Conservation (phyloP, 2,888 invertebrate species). For the Zonitis immaculata region DNA sequence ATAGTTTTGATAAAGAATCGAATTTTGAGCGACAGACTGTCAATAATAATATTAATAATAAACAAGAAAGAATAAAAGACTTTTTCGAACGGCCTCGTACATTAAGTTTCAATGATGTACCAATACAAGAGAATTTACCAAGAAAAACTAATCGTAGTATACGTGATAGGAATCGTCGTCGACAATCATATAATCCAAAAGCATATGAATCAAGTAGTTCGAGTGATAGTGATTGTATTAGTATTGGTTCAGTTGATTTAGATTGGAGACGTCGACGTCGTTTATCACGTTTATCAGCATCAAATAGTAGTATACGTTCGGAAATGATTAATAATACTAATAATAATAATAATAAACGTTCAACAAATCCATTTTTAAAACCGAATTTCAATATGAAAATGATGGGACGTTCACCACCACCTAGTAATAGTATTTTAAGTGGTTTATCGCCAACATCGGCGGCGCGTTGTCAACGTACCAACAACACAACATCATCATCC, state of each 20-base stretch:
- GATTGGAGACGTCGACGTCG: constrained; percentile 46
- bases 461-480: constrained; percentile 40
- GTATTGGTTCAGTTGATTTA: constrained; percentile 47
- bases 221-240: constrained; percentile 51
- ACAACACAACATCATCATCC: constrained; percentile 37
- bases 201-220: constrained; percentile 54
- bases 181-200: constrained; percentile 57
- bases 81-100: constrained; percentile 33
- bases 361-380: constrained; percentile 42
- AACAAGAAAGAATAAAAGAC: neutral
- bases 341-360: too few species aligned
- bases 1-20: constrained; percentile 21
- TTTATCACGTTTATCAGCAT: constrained; percentile 42
- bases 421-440: constrained; percentile 54
- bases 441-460: constrained; percentile 53
- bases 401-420: constrained; percentile 52
- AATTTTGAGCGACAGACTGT: constrained; percentile 11
- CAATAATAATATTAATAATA: neutral
- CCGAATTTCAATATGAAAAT: constrained; percentile 45
- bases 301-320: constrained; percentile 46
- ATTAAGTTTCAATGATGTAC: constrained; percentile 34
- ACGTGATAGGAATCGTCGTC: constrained; percentile 52
- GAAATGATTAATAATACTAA: too few species aligned
- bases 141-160: constrained; percentile 48
- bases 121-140: constrained; percentile 38